Evolutionary conservation across 1,140 invertebrate genomes (phyloP), one percentile per base, ranked within the genome.

Genomic region (Manduca sexta): DNA sequence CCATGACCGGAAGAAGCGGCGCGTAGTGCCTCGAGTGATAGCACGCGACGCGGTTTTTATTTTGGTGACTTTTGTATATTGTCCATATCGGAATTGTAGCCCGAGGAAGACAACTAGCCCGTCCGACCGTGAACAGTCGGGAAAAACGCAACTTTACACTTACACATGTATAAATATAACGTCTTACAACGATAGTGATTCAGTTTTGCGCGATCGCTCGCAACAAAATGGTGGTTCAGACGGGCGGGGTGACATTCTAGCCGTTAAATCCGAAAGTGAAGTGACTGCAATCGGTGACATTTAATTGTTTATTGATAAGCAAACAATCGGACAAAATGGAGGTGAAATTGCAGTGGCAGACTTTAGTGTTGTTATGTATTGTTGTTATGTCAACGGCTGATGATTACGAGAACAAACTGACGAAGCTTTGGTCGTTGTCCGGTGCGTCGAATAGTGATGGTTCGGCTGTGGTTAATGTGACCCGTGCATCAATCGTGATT

Each of bases 151-250:
- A 76, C 56, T 81, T 78, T 77, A 78, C 65, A 75, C 56, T 62
- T 59, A 74, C 70, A 79, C 78, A 71, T 76, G 75, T 82, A 82
- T 82, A 82, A 81, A 82, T 82, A 81, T 81, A 77, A 69, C 78
- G 73, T 60, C 64, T 60, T 43, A 44, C 60, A 60, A 71, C 71
- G 55, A 79, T 51, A 67, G 67, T 73, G 72, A 79, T 77, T 84
- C 80, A 84, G 80, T 84, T 82, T 78, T 75, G 63, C 80, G 74
- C 76, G 74, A 75, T 71, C 74, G 71, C 74, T 82, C 75, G 76
- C 54, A 56, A 71, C 70, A 79, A 81, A 81, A 84, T 81, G 77
- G 62, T 82, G 74, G 68, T 69, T 56, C 64, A 35, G 60, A 65
- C 60, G 59, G 6, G 42, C 52, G 67, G 68, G 68, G 63, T 69